Conservation (phyloP, 2,113 vertebrate genomes). For the Prietella phreatophila region DNA sequence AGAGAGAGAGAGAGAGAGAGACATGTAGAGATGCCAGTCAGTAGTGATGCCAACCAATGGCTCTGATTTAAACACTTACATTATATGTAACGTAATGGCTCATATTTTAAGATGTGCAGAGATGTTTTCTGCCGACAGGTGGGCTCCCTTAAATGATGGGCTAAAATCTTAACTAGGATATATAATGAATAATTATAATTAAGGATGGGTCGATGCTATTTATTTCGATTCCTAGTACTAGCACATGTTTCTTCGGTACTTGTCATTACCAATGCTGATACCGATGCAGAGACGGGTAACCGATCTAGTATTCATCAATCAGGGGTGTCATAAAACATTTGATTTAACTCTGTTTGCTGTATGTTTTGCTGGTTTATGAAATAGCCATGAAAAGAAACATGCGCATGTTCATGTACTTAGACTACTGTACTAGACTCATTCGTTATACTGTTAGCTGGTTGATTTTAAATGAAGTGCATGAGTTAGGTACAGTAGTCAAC, state of each 20-base stretch:
- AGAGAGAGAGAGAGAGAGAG: too few relatives aligned
- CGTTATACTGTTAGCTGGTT: neutral
- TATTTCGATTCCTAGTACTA: neutral
- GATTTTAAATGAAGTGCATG: neutral
- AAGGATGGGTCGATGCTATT: neutral
- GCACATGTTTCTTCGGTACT: neutral
- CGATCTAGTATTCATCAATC: neutral
- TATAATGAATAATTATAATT: neutral
- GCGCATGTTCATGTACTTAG: neutral
- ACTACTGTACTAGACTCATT: neutral
- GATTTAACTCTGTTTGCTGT: neutral
- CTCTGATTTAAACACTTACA: constrained; percentile 23
- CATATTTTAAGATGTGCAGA: neutral
- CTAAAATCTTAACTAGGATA: too few relatives aligned
- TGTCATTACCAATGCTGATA: neutral
- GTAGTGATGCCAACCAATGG: neutral
- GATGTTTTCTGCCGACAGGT: neutral
- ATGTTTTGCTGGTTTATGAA: neutral
- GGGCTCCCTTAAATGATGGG: neutral
- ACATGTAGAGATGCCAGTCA: too few relatives aligned
- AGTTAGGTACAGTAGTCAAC: neutral
- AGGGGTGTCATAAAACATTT: neutral
- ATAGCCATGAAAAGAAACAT: neutral
- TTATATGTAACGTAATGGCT: constrained; percentile 19
- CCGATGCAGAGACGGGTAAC: neutral